Conservation (phyloP, 2,113 vertebrate species). For the Epinephelus moara region DNA sequence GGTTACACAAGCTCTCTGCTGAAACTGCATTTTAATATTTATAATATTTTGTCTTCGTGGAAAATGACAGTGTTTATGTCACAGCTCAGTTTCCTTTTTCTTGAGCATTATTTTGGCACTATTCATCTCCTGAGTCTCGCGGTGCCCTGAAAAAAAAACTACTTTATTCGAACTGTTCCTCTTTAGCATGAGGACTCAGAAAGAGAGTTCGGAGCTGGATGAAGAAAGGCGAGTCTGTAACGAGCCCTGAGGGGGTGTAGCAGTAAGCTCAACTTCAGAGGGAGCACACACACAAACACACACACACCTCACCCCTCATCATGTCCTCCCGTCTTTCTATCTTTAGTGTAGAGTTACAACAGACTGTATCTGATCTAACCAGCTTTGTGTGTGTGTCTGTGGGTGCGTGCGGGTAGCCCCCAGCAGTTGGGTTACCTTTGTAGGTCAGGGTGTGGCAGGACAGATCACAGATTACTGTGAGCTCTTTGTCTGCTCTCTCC, state of each 20-base stretch:
- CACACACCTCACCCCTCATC: conserved; percentile 75
- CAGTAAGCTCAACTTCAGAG: conserved; percentile 69
- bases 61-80: too few species aligned
- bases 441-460: conserved; percentile 76
- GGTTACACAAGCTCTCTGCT: background rate
- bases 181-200: conserved; percentile 12
- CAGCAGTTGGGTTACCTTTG: conserved; percentile 76
- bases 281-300: conserved; percentile 33
- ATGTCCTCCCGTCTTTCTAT: conserved; percentile 67
- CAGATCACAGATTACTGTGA: conserved; percentile 73
- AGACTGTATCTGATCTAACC: conserved; percentile 76
- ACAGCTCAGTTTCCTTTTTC: too few species aligned
- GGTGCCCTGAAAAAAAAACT: background rate
- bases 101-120: too few species aligned
- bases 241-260: conserved; percentile 55
- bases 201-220: conserved; percentile 23
- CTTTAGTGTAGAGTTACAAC: conserved; percentile 74
- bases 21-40: background rate
- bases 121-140: background rate
- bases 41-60: too few species aligned
- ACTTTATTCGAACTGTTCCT: background rate
- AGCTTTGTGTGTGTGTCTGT: conserved; percentile 49
- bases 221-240: conserved; percentile 34
- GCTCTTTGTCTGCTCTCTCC: conserved; percentile 70
- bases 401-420: conserved; percentile 52